phyloP scores from a whole-genome alignment of 1,140 invertebrate species.

The Pentalonia nigronervosa region DNA sequence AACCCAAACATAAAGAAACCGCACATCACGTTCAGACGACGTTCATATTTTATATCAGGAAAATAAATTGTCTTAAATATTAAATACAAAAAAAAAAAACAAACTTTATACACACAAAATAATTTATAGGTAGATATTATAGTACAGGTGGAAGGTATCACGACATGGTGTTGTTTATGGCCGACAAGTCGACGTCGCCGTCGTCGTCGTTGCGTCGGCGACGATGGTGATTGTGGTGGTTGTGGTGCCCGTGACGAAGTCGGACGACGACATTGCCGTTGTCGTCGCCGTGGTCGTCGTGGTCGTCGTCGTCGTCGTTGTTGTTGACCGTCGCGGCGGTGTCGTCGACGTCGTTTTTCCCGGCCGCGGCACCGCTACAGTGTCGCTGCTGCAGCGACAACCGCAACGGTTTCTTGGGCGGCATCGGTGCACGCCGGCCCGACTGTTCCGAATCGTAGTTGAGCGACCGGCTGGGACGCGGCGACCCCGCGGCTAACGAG shows the following conservation, averaged over 20 bases:
- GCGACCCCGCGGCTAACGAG: background rate
- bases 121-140: background rate
- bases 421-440: constrained; percentile 69
- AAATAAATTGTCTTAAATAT: constrained; percentile 35
- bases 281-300: background rate
- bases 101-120: background rate
- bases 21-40: background rate
- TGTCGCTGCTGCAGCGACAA: constrained; percentile 76
- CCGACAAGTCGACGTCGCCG: constrained; percentile 9
- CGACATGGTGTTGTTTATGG: constrained; percentile 51
- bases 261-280: background rate
- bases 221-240: background rate
- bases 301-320: background rate
- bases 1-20: background rate
- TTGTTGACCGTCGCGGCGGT: background rate
- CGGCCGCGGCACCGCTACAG: too few species aligned
- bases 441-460: constrained; percentile 58
- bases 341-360: background rate
- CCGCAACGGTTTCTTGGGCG: constrained; percentile 83
- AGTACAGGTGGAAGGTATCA: background rate
- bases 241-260: background rate
- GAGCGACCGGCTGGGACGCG: constrained; percentile 12
- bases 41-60: background rate
- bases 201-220: background rate
- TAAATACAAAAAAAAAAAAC: background rate